phyloP scores from a whole-genome alignment of 2,113 vertebrate species.

The Myrmecobius fasciatus region DNA sequence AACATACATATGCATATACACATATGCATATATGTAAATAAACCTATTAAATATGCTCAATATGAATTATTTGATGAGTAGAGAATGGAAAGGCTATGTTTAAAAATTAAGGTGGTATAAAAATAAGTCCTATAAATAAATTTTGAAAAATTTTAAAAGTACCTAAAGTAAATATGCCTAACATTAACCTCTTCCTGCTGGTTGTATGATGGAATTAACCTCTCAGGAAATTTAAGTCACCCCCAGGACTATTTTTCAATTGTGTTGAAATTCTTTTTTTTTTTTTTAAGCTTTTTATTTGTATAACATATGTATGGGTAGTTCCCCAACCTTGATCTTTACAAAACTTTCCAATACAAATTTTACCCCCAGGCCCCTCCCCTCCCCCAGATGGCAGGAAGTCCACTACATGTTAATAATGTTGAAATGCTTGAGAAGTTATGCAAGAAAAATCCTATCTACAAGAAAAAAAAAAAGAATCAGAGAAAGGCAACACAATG shows the following conservation, averaged over 20 bases:
- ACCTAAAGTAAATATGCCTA: neutral
- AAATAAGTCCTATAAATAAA: neutral
- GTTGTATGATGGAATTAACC: conserved; percentile 40
- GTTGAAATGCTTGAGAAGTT: too few relatives aligned
- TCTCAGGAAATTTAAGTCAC: conserved; percentile 57
- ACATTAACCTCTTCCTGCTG: neutral
- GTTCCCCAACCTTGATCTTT: too few relatives aligned
- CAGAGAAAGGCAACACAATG: too few relatives aligned
- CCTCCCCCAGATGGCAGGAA: too few relatives aligned
- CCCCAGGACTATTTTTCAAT: too few relatives aligned
- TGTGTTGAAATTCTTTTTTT: conserved; percentile 63
- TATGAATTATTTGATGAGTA: neutral
- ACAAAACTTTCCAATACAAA: too few relatives aligned
- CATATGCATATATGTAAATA: neutral
- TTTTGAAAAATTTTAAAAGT: neutral
- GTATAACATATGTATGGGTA: too few relatives aligned
- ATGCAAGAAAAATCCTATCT: too few relatives aligned
- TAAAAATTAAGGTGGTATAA: neutral
- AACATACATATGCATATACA: neutral
- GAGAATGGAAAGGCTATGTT: neutral
- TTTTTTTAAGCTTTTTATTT: too few relatives aligned
- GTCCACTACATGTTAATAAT: too few relatives aligned
- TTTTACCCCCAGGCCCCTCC: too few relatives aligned
- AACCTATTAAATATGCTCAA: neutral
- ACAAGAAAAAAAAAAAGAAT: too few relatives aligned